Evolutionary conservation across 2,113 vertebrate genomes (phyloP).

Genomic region (Pangasianodon hypophthalmus): DNA sequence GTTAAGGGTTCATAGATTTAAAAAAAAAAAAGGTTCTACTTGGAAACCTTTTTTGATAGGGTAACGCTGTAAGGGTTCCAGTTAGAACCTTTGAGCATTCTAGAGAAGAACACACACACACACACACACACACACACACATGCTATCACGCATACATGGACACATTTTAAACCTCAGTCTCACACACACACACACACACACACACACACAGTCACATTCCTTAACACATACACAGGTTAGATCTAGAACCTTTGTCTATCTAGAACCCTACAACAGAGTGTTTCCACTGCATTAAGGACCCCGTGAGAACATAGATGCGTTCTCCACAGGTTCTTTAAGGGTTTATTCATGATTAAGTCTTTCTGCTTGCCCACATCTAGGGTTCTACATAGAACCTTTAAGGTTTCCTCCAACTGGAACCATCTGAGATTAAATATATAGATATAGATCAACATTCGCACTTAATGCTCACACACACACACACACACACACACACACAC

Average conservation of each 20-base stretch:
- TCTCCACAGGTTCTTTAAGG: not conserved
- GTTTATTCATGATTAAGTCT: not conserved
- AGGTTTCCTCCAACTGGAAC: not conserved
- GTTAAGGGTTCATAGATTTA: not conserved
- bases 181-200: not conserved
- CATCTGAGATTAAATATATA: not conserved
- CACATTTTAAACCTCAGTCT: not conserved
- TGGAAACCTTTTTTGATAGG: not conserved
- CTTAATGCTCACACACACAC: not conserved
- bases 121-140: not conserved
- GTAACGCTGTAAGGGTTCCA: not conserved
- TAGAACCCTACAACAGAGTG: not conserved
- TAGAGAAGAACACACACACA: not conserved
- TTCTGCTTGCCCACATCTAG: not conserved
- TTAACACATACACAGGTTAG: not conserved
- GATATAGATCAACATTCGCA: not conserved
- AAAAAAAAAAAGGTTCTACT: not conserved
- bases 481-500: not conserved
- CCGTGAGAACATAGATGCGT: not conserved
- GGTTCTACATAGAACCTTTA: not conserved
- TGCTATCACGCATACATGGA: no score
- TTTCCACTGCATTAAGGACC: not conserved
- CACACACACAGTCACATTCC: not conserved
- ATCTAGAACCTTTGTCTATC: not conserved
- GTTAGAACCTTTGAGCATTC: not conserved